Conservation (phyloP, 2,113 vertebrate genomes). For the Smithornis capensis region DNA sequence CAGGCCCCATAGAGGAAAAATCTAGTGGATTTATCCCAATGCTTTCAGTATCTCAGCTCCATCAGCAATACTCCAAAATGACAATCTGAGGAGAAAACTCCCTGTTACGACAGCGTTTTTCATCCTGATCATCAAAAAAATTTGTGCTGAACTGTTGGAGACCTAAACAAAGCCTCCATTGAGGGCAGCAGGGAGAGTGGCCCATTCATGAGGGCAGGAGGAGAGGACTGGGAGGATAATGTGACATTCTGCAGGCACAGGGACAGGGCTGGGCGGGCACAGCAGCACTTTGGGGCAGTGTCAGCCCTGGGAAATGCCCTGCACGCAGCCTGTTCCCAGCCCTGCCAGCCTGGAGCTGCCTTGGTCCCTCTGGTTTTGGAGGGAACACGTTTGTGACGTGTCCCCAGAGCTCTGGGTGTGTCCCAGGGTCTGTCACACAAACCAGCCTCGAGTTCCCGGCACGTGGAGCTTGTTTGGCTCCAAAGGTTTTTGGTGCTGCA, state of each 20-base stretch:
- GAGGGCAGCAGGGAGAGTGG: slow-evolving; percentile 9
- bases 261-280: neutral
- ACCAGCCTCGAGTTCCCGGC: neutral
- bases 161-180: slow-evolving; percentile 60
- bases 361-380: neutral
- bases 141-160: neutral
- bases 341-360: neutral
- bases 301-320: neutral
- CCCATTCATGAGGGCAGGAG: slow-evolving; percentile 12
- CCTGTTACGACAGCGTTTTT: neutral
- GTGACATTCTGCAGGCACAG: slow-evolving; percentile 52
- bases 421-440: neutral
- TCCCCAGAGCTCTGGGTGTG: neutral
- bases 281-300: neutral
- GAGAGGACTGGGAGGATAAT: neutral
- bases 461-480: neutral
- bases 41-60: neutral
- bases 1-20: neutral
- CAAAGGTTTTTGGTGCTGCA: too few relatives aligned
- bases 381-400: neutral
- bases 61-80: neutral
- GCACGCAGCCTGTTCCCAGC: neutral
- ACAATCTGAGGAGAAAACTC: neutral
- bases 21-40: neutral
- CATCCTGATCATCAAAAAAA: neutral